A percentile compares a stretch with the other conserved stretches of the same genome.
phyloP scores from a whole-genome alignment of 2,888 invertebrate species.

The Rhamnusium bicolor region DNA sequence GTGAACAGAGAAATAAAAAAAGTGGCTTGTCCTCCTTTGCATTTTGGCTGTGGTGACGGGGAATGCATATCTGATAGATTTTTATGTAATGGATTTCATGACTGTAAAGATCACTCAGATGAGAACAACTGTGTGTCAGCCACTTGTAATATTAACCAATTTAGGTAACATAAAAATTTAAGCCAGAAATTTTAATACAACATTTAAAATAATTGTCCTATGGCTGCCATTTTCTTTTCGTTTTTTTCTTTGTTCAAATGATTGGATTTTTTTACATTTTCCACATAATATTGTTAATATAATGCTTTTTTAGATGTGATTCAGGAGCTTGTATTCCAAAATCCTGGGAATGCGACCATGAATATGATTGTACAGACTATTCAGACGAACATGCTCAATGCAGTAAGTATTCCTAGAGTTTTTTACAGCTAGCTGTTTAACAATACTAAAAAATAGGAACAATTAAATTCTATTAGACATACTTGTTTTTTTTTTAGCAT shows the following conservation, averaged over 20 bases:
- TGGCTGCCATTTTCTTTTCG: no score
- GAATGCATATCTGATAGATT: slow-evolving; percentile 57
- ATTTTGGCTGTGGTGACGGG: slow-evolving; percentile 72
- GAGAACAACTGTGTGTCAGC: slow-evolving; percentile 67
- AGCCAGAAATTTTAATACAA: background rate
- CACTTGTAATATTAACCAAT: slow-evolving; percentile 63
- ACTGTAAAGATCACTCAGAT: slow-evolving; percentile 70
- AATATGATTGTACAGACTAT: slow-evolving; percentile 82
- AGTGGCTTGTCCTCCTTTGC: background rate
- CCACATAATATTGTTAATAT: no score
- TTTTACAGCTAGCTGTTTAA: no score
- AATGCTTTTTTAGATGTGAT: slow-evolving; percentile 75
- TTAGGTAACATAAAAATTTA: slow-evolving; percentile 65
- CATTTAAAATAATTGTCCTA: background rate
- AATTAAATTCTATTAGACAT: no score
- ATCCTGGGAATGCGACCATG: slow-evolving; percentile 80
- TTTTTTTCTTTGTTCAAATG: no score
- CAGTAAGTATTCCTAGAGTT: slow-evolving; percentile 63
- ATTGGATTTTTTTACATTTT: no score
- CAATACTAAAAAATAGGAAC: no score
- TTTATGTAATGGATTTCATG: slow-evolving; percentile 55
- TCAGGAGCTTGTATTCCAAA: slow-evolving; percentile 81
- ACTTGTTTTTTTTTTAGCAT: no score
- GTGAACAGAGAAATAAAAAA: slow-evolving; percentile 52
- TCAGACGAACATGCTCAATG: slow-evolving; percentile 82